Evolutionary conservation across 2,797 vertebrate genomes (phyloP).

Genomic region (Catamblyrhynchus diadema): DNA sequence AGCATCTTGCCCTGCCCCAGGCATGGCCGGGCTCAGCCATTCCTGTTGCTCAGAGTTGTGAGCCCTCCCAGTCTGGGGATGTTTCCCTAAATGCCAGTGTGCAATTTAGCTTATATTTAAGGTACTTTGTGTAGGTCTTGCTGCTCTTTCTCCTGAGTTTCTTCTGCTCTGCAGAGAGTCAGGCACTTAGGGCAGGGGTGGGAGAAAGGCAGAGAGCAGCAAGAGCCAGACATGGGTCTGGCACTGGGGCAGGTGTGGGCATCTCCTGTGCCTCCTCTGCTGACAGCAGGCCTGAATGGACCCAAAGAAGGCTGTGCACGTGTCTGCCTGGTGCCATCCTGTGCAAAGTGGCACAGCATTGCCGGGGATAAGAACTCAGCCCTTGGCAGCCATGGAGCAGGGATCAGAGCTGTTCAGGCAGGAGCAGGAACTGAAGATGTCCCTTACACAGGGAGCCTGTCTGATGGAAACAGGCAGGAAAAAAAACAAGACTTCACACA

Average conservation of each 20-base stretch:
- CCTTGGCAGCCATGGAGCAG: fast-evolving
- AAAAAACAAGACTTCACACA: background rate
- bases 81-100: background rate
- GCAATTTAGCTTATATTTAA: background rate
- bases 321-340: background rate
- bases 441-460: background rate
- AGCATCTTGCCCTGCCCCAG: background rate
- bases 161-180: background rate
- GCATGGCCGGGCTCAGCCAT: background rate
- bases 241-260: fast-evolving
- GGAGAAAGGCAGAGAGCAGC: background rate
- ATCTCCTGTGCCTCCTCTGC: background rate
- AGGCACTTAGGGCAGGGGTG: background rate
- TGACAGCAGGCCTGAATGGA: background rate
- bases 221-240: background rate
- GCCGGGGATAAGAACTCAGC: background rate
- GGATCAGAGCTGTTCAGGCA: background rate
- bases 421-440: background rate
- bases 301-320: fast-evolving
- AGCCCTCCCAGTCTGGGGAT: background rate
- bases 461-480: background rate
- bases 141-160: background rate
- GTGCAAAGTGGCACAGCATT: too few species aligned
- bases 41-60: background rate
- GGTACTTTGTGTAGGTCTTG: background rate